phyloP scores from a whole-genome alignment of 2,888 invertebrate genomes.

The Macrophya annulata region DNA sequence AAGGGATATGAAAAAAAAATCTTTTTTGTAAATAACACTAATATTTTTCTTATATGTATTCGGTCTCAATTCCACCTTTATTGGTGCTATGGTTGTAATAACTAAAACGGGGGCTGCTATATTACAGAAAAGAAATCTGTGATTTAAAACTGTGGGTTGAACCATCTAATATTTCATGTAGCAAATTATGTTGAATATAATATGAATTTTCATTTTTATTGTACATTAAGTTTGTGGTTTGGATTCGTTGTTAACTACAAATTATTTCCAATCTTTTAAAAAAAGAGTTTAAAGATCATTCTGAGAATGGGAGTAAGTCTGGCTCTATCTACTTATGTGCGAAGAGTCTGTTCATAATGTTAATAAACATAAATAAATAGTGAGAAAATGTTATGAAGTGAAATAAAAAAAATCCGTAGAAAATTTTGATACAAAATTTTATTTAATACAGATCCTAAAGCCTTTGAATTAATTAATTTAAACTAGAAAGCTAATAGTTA shows the following conservation, averaged over 20 bases:
- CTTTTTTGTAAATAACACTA: neutral
- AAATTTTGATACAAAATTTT: neutral
- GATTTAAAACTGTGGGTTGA: neutral
- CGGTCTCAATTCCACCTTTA: neutral
- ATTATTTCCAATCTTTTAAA: neutral
- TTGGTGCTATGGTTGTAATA: constrained; percentile 14
- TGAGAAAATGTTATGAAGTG: neutral
- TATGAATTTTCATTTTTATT: neutral
- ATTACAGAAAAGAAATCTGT: neutral
- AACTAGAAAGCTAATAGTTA: neutral
- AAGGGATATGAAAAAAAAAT: too few relatives aligned
- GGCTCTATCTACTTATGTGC: neutral
- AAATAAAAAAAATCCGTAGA: neutral
- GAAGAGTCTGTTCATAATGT: neutral
- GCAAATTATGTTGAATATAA: neutral
- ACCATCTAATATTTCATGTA: neutral
- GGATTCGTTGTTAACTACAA: neutral
- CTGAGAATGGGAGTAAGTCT: neutral
- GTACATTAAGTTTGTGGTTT: neutral
- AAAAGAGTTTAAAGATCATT: neutral
- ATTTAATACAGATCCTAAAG: neutral
- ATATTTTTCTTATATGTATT: neutral
- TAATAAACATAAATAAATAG: neutral
- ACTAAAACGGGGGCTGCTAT: neutral
- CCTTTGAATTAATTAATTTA: neutral